phyloP scores from a whole-genome alignment of 2,113 vertebrate genomes.

The Nibea coibor region DNA sequence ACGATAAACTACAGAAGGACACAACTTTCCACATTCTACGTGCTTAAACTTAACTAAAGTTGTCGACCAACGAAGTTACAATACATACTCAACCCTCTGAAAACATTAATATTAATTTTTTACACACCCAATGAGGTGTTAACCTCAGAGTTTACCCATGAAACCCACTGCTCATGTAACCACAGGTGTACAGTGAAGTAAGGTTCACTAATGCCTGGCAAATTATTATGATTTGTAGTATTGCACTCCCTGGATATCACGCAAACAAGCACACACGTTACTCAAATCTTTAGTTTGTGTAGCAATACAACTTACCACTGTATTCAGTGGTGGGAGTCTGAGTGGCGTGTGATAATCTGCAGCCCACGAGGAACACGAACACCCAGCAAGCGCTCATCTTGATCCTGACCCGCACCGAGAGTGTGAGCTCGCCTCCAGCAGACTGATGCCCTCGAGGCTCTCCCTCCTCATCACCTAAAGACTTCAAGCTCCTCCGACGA shows the following conservation, averaged over 20 bases:
- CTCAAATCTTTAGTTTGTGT: neutral
- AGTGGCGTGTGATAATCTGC: neutral
- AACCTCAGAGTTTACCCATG: neutral
- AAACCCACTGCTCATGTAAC: neutral
- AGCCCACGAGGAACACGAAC: conserved; percentile 41
- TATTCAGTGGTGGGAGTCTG: neutral
- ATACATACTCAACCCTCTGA: neutral
- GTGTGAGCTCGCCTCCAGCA: neutral
- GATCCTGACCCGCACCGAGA: neutral
- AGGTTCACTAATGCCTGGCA: neutral
- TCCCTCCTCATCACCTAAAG: conserved; percentile 39
- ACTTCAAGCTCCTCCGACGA: neutral
- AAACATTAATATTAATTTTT: neutral
- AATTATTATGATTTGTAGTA: neutral
- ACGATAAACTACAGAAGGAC: neutral
- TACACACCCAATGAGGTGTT: neutral
- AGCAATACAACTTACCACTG: conserved; percentile 30
- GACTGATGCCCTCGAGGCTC: neutral
- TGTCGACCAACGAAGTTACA: neutral
- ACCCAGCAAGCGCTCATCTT: conserved; percentile 58
- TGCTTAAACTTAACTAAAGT: neutral
- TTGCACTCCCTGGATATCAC: neutral
- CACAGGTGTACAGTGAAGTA: neutral
- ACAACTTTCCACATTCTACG: neutral
- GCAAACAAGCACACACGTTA: neutral